A percentile compares a stretch with the other conserved stretches of the same genome.
phyloP scores from a whole-genome alignment of 2,888 invertebrate species.

The Clunio marinus region DNA sequence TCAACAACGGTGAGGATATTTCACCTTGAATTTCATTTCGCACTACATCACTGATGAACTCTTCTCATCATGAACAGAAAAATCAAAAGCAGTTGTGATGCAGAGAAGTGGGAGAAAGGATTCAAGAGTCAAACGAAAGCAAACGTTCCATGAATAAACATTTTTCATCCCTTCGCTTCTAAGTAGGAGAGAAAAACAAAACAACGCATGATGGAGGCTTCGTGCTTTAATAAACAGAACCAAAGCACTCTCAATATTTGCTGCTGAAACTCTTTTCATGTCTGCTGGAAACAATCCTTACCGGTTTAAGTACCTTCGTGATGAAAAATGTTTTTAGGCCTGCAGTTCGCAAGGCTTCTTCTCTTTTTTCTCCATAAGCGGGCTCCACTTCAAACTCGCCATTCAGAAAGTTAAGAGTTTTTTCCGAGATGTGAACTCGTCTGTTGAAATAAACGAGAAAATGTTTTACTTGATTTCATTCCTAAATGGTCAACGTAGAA shows the following conservation, averaged over 20 bases:
- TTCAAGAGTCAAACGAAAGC: not conserved
- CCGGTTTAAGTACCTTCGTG: constrained; percentile 76
- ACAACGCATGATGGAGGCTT: not conserved
- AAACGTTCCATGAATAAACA: not conserved
- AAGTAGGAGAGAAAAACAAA: constrained; percentile 4
- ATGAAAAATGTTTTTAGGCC: constrained; percentile 91
- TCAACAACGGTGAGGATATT: too few relatives aligned
- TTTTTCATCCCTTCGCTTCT: not conserved
- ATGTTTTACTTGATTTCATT: too few relatives aligned
- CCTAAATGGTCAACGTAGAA: too few relatives aligned
- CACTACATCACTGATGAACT: too few relatives aligned
- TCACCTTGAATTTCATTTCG: too few relatives aligned
- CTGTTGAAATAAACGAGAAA: constrained; percentile 56
- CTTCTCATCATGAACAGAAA: too few relatives aligned
- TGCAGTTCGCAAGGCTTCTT: constrained; percentile 81
- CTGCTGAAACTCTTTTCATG: too few relatives aligned
- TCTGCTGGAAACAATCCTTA: too few relatives aligned
- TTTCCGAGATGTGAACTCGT: constrained; percentile 89
- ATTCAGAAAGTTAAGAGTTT: constrained; percentile 78
- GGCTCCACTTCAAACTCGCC: constrained; percentile 92
- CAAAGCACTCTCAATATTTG: too few relatives aligned
- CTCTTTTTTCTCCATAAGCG: constrained; percentile 84
- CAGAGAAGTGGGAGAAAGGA: not conserved
- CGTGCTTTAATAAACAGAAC: too few relatives aligned
- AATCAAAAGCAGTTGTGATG: not conserved